phyloP scores from a whole-genome alignment of 2,888 invertebrate species.

The Cryptocephalus primarius region DNA sequence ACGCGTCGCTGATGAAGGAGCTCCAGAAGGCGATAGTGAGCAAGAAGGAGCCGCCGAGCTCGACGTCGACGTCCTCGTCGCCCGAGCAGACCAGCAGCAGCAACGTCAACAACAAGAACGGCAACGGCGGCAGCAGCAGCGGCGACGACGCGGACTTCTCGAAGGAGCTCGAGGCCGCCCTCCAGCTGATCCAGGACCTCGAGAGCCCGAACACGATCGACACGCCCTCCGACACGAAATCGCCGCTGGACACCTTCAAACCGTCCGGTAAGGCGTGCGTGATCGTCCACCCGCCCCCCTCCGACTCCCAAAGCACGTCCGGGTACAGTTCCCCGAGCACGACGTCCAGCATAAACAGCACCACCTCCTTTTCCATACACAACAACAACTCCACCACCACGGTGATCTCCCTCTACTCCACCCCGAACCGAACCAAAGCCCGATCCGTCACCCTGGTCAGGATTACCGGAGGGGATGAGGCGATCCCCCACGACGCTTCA shows the following conservation, averaged over 20 bases:
- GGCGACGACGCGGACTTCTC: constrained; percentile 36
- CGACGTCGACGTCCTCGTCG: constrained; percentile 27
- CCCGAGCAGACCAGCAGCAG: constrained; percentile 27
- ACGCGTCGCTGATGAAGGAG: constrained; percentile 41
- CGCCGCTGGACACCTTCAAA: constrained; percentile 22
- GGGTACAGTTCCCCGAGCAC: constrained; percentile 41
- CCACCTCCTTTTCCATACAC: constrained; percentile 36
- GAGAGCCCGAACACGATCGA: constrained; percentile 41
- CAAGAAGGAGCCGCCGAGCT: constrained; percentile 31
- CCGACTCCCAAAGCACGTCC: constrained; percentile 39
- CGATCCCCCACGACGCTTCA: not conserved
- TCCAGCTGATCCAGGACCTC: constrained; percentile 39
- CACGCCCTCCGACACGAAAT: constrained; percentile 26
- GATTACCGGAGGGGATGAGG: constrained; percentile 28
- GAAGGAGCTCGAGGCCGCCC: constrained; percentile 40
- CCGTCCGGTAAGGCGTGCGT: constrained; percentile 31
- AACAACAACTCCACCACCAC: constrained; percentile 37
- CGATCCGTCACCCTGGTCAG: constrained; percentile 37
- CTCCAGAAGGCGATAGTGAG: constrained; percentile 36
- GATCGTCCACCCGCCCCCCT: constrained; percentile 25
- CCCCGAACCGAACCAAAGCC: constrained; percentile 25
- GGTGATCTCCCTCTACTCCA: constrained; percentile 32
- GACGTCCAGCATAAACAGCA: constrained; percentile 35
- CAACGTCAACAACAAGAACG: constrained; percentile 25
- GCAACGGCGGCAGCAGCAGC: constrained; percentile 20